Conservation (phyloP, 2,797 vertebrate species). For the Poeciliopsis infans region DNA sequence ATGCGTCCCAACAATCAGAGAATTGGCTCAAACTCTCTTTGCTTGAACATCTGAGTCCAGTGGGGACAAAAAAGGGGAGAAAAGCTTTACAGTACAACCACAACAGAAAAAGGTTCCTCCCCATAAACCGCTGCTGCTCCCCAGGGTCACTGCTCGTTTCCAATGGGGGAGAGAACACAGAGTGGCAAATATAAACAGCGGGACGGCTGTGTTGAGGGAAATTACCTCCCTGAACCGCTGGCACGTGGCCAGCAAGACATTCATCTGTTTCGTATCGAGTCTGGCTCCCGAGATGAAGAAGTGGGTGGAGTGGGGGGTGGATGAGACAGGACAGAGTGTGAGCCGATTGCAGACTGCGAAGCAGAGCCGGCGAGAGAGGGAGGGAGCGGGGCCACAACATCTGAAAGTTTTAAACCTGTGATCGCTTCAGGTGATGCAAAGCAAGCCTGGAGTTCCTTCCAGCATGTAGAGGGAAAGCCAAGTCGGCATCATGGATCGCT, state of each 20-base stretch:
- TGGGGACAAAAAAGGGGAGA: neutral
- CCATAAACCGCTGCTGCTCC: slow-evolving; percentile 13
- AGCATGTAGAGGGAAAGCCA: slow-evolving; percentile 62
- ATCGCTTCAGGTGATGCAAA: slow-evolving; percentile 68
- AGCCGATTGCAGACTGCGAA: slow-evolving; percentile 49
- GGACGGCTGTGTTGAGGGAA: slow-evolving; percentile 79
- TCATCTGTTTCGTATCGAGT: slow-evolving; percentile 78
- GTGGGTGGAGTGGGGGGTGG: slow-evolving; percentile 14
- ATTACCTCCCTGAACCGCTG: slow-evolving; percentile 83
- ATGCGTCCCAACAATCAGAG: neutral
- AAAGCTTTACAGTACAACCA: slow-evolving; percentile 5
- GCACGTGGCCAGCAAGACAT: slow-evolving; percentile 79
- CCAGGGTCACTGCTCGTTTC: slow-evolving; percentile 15
- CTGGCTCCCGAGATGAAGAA: slow-evolving; percentile 60
- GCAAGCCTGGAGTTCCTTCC: slow-evolving; percentile 69
- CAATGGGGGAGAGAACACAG: slow-evolving; percentile 57
- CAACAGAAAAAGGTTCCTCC: slow-evolving; percentile 18
- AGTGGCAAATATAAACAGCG: slow-evolving; percentile 81
- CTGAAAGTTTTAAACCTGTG: slow-evolving; percentile 76
- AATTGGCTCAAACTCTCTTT: neutral
- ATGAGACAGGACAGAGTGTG: slow-evolving; percentile 31
- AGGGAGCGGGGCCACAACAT: slow-evolving; percentile 54
- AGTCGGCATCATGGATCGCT: slow-evolving; percentile 66
- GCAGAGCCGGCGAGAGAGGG: slow-evolving; percentile 51
- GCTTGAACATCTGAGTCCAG: slow-evolving; percentile 6